Evolutionary conservation across 1,140 invertebrate species (phyloP).

Genomic region (Leptoteleia sp.): DNA sequence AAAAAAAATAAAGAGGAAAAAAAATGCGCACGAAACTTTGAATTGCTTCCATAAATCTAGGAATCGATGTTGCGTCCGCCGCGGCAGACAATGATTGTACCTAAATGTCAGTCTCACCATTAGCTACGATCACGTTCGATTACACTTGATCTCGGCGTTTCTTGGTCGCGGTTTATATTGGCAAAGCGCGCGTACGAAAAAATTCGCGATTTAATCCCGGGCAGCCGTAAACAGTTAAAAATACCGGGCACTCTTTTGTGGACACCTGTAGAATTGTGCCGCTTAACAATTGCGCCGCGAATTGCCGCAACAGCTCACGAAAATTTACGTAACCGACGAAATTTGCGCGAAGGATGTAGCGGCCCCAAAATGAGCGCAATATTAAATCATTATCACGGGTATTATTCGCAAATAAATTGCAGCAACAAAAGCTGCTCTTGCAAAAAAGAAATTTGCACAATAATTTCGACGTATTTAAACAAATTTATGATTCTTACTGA

Average conservation of each 20-base stretch:
- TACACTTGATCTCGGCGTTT: constrained; percentile 55
- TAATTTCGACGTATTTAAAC: too few species aligned
- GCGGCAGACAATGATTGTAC: constrained; percentile 74
- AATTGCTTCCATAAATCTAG: too few species aligned
- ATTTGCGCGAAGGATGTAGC: not conserved
- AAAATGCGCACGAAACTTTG: too few species aligned
- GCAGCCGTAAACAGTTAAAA: constrained; percentile 50
- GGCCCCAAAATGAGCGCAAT: too few species aligned
- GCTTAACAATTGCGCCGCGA: constrained; percentile 36
- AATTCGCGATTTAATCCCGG: constrained; percentile 52
- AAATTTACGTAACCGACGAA: constrained; percentile 14
- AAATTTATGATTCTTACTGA: too few species aligned
- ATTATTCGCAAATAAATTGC: too few species aligned
- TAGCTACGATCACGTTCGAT: constrained; percentile 78
- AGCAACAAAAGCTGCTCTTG: too few species aligned
- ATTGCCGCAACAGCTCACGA: not conserved
- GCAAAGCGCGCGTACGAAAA: constrained; percentile 51
- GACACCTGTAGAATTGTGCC: constrained; percentile 38
- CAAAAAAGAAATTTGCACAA: too few species aligned
- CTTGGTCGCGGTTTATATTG: constrained; percentile 53
- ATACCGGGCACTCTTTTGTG: constrained; percentile 23
- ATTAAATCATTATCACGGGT: too few species aligned
- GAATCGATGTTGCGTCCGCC: too few species aligned
- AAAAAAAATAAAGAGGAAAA: too few species aligned
- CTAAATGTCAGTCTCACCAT: constrained; percentile 80